A percentile compares a stretch with the other conserved stretches of the same genome.
Evolutionary conservation across 1,140 invertebrate genomes (phyloP).

Genomic region (Diabrotica virgifera): DNA sequence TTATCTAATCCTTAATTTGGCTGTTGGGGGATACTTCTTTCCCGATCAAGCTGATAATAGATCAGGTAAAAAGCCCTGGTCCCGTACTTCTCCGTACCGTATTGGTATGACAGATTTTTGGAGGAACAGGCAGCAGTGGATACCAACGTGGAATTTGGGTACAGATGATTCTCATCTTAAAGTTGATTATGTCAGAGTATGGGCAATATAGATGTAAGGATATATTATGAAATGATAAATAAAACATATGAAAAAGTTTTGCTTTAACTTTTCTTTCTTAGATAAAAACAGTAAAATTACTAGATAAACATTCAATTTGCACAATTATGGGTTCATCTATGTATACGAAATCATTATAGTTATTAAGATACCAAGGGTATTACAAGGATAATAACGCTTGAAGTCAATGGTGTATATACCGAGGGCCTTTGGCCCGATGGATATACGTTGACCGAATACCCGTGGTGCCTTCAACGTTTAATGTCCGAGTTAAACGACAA

Average conservation of each 20-base stretch:
- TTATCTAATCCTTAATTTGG: slow-evolving; percentile 60
- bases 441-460: too few species aligned
- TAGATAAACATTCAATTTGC: too few species aligned
- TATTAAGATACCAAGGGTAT: too few species aligned
- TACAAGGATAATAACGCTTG: too few species aligned
- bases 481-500: too few species aligned
- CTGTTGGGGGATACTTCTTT: slow-evolving; percentile 49
- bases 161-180: slow-evolving; percentile 51
- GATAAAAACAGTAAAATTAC: too few species aligned
- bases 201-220: slow-evolving; percentile 49
- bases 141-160: slow-evolving; percentile 51
- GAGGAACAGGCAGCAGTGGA: slow-evolving; percentile 49
- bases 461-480: too few species aligned
- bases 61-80: slow-evolving; percentile 51
- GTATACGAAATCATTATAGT: too few species aligned
- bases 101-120: slow-evolving; percentile 50
- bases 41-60: slow-evolving; percentile 45
- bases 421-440: too few species aligned
- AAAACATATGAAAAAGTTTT: neutral
- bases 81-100: slow-evolving; percentile 37
- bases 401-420: too few species aligned
- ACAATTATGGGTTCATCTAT: too few species aligned
- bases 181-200: slow-evolving; percentile 60
- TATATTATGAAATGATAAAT: slow-evolving; percentile 9
- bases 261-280: too few species aligned